These are phyloP conservation scores for Scaeva pyrastri DNA, from an alignment of 2,888 invertebrate species.

Conservation along the genomic window DNA sequence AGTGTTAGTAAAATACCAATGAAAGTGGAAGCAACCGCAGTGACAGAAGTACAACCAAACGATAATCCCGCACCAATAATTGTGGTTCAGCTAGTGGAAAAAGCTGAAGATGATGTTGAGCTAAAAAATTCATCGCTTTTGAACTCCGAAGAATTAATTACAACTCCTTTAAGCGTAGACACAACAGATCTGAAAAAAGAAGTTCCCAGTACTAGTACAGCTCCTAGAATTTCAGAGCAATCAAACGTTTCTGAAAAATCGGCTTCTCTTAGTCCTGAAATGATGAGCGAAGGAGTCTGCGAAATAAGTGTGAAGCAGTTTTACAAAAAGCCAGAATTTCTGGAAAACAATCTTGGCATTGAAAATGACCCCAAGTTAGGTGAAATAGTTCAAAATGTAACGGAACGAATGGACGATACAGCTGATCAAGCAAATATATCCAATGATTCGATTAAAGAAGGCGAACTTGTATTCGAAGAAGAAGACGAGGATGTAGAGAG, in stretches of 20 bases:
- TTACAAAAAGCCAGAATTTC: slow-evolving; percentile 83
- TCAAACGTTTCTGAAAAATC: slow-evolving; percentile 78
- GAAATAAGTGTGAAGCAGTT: slow-evolving; percentile 84
- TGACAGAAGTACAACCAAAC: slow-evolving; percentile 77
- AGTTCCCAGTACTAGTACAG: slow-evolving; percentile 39
- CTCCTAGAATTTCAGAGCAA: slow-evolving; percentile 32
- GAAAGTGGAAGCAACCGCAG: background rate
- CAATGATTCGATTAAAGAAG: slow-evolving; percentile 79
- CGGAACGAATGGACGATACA: slow-evolving; percentile 54
- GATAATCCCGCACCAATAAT: slow-evolving; percentile 76
- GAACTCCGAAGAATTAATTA: slow-evolving; percentile 34
- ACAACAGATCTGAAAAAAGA: slow-evolving; percentile 42
- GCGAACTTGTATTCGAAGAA: slow-evolving; percentile 79
- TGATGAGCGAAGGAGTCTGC: slow-evolving; percentile 83
- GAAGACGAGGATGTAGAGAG: slow-evolving; percentile 77
- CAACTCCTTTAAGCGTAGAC: slow-evolving; percentile 58
- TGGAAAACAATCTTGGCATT: slow-evolving; percentile 84
- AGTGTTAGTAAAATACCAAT: background rate
- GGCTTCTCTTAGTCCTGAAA: slow-evolving; percentile 82
- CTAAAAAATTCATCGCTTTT: background rate
- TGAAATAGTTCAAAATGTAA: slow-evolving; percentile 82
- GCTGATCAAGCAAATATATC: slow-evolving; percentile 59
- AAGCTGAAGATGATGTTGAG: background rate
- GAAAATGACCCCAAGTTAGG: slow-evolving; percentile 84
- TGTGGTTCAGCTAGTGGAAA: background rate